Percentiles rank a stretch among this genome's conserved stretches.
Evolutionary conservation across 2,797 vertebrate genomes (phyloP).

Genomic region (Anguilla anguilla): DNA sequence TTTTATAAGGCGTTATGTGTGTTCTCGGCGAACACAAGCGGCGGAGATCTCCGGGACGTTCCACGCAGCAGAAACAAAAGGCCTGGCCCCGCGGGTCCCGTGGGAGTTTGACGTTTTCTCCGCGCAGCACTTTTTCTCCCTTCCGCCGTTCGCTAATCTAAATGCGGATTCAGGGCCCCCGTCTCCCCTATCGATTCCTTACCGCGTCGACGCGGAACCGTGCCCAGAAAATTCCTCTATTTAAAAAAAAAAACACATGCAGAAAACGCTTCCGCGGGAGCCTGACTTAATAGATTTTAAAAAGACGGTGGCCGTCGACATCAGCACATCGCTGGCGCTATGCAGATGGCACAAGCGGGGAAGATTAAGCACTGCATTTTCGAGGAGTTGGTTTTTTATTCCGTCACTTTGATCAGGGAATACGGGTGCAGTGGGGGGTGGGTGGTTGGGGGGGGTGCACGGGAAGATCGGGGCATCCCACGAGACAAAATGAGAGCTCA

Average conservation of each 20-base stretch:
- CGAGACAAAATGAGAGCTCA: slow-evolving; percentile 37
- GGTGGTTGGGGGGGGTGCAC: too few species aligned
- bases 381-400: slow-evolving; percentile 19
- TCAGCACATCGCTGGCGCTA: neutral
- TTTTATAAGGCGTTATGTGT: neutral
- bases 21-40: slow-evolving; percentile 9
- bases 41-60: slow-evolving; percentile 7
- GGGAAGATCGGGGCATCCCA: neutral
- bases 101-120: slow-evolving; percentile 1
- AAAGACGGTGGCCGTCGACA: slow-evolving; percentile 1
- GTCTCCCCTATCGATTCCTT: neutral
- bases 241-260: neutral
- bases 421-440: slow-evolving; percentile 6
- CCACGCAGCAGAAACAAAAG: slow-evolving; percentile 2
- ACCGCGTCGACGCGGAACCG: neutral
- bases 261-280: slow-evolving; percentile 1
- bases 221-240: neutral
- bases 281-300: neutral
- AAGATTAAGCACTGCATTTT: slow-evolving; percentile 23
- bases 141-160: slow-evolving; percentile 15
- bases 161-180: slow-evolving; percentile 4
- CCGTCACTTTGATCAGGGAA: slow-evolving; percentile 35
- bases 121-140: slow-evolving; percentile 21
- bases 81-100: neutral
- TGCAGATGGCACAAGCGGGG: neutral